A percentile compares a stretch with the other conserved stretches of the same genome.
phyloP scores from a whole-genome alignment of 2,888 invertebrate genomes.

The Lymantria monacha region DNA sequence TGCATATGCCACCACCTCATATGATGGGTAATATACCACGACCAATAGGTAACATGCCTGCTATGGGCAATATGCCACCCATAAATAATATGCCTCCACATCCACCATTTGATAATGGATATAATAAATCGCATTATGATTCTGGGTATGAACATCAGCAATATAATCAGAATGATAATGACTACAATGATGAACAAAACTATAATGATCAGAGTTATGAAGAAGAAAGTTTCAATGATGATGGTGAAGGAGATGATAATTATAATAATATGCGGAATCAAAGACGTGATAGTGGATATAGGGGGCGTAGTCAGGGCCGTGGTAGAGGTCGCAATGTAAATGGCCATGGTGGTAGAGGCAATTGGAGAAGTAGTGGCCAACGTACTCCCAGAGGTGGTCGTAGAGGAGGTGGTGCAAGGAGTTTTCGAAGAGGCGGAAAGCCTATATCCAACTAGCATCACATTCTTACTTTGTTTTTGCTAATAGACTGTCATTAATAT shows the following conservation, averaged over 20 bases:
- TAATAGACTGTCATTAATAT: slow-evolving; percentile 49
- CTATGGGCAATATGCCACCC: slow-evolving; percentile 45
- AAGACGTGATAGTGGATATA: slow-evolving; percentile 62
- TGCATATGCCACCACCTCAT: slow-evolving; percentile 40
- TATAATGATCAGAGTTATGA: slow-evolving; percentile 33
- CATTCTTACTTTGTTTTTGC: slow-evolving; percentile 11
- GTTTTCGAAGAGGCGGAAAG: slow-evolving; percentile 70
- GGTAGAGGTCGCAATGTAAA: slow-evolving; percentile 69
- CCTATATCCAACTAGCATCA: slow-evolving; percentile 57
- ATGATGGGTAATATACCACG: slow-evolving; percentile 54
- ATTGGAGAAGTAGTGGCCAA: slow-evolving; percentile 53
- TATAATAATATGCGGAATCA: slow-evolving; percentile 50
- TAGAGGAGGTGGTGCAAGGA: slow-evolving; percentile 55
- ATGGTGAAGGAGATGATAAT: slow-evolving; percentile 56
- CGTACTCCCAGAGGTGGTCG: slow-evolving; percentile 55
- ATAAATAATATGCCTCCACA: slow-evolving; percentile 44
- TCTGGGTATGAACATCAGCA: slow-evolving; percentile 56
- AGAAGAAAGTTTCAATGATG: slow-evolving; percentile 44
- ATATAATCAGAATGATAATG: slow-evolving; percentile 59
- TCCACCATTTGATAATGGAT: slow-evolving; percentile 68
- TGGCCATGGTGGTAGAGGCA: slow-evolving; percentile 65
- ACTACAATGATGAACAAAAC: slow-evolving; percentile 49
- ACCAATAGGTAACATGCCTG: slow-evolving; percentile 47
- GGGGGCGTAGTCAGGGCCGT: slow-evolving; percentile 55
- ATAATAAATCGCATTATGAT: slow-evolving; percentile 65